Conservation (phyloP, 2,888 invertebrate genomes). For the Zhuqinia jingwanae region DNA sequence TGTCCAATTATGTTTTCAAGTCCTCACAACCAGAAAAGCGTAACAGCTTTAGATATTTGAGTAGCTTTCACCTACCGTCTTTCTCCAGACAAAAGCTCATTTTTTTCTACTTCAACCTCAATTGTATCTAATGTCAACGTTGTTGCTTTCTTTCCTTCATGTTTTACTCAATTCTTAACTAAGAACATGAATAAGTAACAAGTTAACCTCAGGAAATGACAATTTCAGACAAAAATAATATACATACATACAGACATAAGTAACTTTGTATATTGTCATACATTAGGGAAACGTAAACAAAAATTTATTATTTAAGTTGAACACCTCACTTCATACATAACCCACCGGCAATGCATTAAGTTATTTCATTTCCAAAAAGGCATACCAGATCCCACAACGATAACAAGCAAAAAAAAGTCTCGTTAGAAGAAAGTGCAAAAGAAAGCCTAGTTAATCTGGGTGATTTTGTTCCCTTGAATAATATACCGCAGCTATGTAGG, state of each 20-base stretch:
- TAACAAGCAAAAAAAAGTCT: neutral
- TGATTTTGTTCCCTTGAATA: constrained; percentile 4
- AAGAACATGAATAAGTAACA: neutral
- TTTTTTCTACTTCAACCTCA: too few species aligned
- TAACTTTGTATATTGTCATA: neutral
- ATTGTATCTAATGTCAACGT: too few species aligned
- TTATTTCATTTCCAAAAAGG: neutral
- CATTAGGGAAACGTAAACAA: constrained; percentile 4
- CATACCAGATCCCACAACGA: neutral
- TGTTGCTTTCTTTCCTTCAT: too few species aligned
- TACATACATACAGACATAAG: too few species aligned
- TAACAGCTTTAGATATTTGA: too few species aligned
- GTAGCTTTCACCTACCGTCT: too few species aligned
- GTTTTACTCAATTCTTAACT: too few species aligned
- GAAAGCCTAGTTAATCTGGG: constrained; percentile 23
- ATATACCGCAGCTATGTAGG: neutral
- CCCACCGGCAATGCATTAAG: neutral
- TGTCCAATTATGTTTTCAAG: too few species aligned
- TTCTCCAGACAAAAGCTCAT: too few species aligned
- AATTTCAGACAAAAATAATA: neutral
- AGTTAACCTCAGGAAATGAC: constrained; percentile 8
- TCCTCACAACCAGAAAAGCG: too few species aligned
- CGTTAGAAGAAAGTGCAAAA: neutral
- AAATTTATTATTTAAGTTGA: too few species aligned
- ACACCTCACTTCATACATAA: neutral